Percentiles rank a stretch among this genome's conserved stretches.
Conservation (phyloP, 2,888 invertebrate species). For the Pelosia muscerda region DNA sequence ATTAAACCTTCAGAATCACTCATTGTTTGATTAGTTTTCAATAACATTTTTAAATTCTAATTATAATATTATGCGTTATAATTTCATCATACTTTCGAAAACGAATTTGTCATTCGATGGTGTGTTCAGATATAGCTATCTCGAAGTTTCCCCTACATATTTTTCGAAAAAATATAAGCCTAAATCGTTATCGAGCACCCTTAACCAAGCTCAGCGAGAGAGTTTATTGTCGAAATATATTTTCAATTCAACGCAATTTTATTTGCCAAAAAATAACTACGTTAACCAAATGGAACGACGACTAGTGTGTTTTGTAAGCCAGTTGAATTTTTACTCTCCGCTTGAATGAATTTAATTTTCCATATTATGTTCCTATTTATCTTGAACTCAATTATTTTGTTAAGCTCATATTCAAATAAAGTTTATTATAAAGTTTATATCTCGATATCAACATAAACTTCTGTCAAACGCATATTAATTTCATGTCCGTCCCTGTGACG, state of each 20-base stretch:
- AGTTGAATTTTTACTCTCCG: conserved; percentile 46
- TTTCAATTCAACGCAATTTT: conserved; percentile 48
- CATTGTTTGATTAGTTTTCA: too few species aligned
- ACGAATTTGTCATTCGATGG: neutral
- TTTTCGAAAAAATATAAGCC: neutral
- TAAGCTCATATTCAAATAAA: neutral
- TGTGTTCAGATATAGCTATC: neutral
- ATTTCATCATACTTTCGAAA: too few species aligned
- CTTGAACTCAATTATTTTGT: conserved; percentile 14
- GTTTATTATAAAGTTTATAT: neutral
- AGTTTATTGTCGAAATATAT: conserved; percentile 41
- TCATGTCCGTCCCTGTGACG: too few species aligned
- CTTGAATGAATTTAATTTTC: conserved; percentile 44
- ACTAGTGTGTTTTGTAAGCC: conserved; percentile 35
- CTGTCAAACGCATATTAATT: neutral
- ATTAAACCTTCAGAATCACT: too few species aligned
- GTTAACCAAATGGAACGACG: conserved; percentile 38
- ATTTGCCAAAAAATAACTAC: conserved; percentile 38
- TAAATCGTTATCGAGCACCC: neutral
- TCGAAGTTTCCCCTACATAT: neutral
- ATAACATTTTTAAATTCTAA: too few species aligned
- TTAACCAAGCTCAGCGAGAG: conserved; percentile 6
- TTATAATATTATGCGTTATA: too few species aligned
- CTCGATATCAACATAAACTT: neutral
- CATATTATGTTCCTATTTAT: conserved; percentile 18